Conservation (phyloP, 2,888 invertebrate species). For the Miltochrista miniata region DNA sequence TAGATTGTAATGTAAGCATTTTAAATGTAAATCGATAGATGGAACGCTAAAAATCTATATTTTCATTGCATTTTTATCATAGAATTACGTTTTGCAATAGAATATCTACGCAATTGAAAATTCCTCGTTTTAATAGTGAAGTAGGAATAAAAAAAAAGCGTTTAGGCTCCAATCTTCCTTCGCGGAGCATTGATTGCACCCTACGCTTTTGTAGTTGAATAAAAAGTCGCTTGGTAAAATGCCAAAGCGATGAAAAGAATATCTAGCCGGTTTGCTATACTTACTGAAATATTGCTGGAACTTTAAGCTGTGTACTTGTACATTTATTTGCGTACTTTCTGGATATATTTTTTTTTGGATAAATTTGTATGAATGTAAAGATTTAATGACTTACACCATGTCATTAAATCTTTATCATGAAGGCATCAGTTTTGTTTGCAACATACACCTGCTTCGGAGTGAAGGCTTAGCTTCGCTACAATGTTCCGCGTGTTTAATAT, state of each 20-base stretch:
- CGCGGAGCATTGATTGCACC: slow-evolving; percentile 73
- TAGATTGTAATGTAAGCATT: too few relatives aligned
- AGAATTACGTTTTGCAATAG: slow-evolving; percentile 41
- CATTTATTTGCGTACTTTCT: slow-evolving; percentile 7
- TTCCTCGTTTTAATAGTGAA: slow-evolving; percentile 57
- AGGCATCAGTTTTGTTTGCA: too few relatives aligned
- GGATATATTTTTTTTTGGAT: too few relatives aligned
- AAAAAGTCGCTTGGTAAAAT: slow-evolving; percentile 77
- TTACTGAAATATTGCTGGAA: slow-evolving; percentile 63
- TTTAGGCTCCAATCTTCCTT: slow-evolving; percentile 62
- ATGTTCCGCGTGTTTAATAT: too few relatives aligned
- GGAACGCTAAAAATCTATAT: too few relatives aligned
- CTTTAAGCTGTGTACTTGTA: slow-evolving; percentile 48
- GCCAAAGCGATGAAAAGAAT: slow-evolving; percentile 75
- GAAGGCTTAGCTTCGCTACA: too few relatives aligned
- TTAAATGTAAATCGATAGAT: too few relatives aligned
- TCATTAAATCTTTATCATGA: too few relatives aligned
- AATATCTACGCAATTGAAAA: slow-evolving; percentile 56
- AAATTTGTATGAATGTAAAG: too few relatives aligned
- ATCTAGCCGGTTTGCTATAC: slow-evolving; percentile 54
- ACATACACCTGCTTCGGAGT: too few relatives aligned
- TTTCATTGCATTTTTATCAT: too few relatives aligned
- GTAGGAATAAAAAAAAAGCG: slow-evolving; percentile 58
- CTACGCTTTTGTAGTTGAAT: slow-evolving; percentile 68
- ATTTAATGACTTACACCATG: too few relatives aligned